These are phyloP conservation scores for Falco naumanni DNA, from an alignment of 2,797 vertebrate genomes.

Conservation along the genomic window DNA sequence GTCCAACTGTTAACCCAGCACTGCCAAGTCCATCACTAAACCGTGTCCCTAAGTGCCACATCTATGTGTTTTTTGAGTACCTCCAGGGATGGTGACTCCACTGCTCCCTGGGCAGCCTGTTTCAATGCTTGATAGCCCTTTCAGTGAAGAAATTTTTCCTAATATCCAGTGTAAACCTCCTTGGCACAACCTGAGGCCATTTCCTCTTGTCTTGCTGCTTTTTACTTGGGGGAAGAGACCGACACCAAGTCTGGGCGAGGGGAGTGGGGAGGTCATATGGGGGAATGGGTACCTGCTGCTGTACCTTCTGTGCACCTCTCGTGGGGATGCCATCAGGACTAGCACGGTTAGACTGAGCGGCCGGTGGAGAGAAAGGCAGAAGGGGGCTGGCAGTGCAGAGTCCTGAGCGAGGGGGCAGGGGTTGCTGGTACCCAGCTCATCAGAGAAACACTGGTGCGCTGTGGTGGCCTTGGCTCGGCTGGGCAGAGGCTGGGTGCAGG, in stretches of 20 bases:
- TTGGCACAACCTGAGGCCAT: too few relatives aligned
- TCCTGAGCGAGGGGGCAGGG: fast-evolving
- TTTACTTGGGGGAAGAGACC: too few relatives aligned
- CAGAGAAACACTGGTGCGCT: fast-evolving
- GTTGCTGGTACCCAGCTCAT: not conserved
- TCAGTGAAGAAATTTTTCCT: too few relatives aligned
- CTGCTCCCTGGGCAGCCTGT: too few relatives aligned
- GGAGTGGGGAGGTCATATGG: fast-evolving
- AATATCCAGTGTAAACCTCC: too few relatives aligned
- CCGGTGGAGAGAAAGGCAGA: not conserved
- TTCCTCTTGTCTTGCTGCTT: too few relatives aligned
- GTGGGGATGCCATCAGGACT: not conserved
- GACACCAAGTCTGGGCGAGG: fast-evolving
- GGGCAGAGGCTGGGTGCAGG: not conserved
- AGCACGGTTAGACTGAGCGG: not conserved
- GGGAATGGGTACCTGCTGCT: not conserved
- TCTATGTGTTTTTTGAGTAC: too few relatives aligned
- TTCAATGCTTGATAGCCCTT: too few relatives aligned
- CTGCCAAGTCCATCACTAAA: too few relatives aligned
- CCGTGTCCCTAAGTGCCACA: too few relatives aligned
- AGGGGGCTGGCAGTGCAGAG: not conserved
- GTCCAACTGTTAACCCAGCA: too few relatives aligned
- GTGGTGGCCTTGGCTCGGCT: fast-evolving
- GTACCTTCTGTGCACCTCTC: fast-evolving
- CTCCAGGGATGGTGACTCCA: too few relatives aligned